These are phyloP conservation scores for Porites divaricata DNA, from an alignment of 92 coral and sea anemone species.

Conservation along the genomic window DNA sequence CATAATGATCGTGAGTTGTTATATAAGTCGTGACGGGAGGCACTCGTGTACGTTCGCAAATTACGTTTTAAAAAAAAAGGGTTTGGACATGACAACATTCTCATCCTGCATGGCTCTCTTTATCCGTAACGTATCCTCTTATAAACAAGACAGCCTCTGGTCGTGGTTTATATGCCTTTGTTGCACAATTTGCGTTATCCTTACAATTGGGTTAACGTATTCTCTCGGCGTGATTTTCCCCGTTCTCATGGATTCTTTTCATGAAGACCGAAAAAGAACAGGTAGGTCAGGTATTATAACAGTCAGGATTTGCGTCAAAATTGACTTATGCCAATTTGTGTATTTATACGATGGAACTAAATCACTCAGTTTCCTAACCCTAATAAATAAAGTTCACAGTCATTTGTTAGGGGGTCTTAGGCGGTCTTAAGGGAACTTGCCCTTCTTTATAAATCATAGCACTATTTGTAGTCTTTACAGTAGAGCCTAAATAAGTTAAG, in stretches of 20 bases:
- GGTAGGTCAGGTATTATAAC: neutral
- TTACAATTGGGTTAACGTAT: conserved; percentile 24
- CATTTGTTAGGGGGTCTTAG: no score
- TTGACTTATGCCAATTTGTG: no score
- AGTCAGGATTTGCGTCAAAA: no score
- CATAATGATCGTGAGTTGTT: no score
- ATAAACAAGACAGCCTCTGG: conserved; percentile 37
- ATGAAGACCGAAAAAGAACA: conserved; percentile 30
- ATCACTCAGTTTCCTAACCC: no score
- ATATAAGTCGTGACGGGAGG: neutral
- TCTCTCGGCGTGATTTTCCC: conserved; percentile 40
- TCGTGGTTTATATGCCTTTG: conserved; percentile 47
- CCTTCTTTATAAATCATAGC: no score
- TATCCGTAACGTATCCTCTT: neutral
- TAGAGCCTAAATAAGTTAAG: no score
- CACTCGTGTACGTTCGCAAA: neutral
- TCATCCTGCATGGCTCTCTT: neutral
- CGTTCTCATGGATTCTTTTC: conserved; percentile 29
- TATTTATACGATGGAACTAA: no score
- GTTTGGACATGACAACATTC: neutral
- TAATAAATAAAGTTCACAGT: no score
- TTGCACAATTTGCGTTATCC: conserved; percentile 20
- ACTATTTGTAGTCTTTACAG: no score
- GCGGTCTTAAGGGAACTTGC: no score
- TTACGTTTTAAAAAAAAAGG: no score